Evolutionary conservation across 2,113 vertebrate species (phyloP).

Genomic region (Spilogale gracilis): DNA sequence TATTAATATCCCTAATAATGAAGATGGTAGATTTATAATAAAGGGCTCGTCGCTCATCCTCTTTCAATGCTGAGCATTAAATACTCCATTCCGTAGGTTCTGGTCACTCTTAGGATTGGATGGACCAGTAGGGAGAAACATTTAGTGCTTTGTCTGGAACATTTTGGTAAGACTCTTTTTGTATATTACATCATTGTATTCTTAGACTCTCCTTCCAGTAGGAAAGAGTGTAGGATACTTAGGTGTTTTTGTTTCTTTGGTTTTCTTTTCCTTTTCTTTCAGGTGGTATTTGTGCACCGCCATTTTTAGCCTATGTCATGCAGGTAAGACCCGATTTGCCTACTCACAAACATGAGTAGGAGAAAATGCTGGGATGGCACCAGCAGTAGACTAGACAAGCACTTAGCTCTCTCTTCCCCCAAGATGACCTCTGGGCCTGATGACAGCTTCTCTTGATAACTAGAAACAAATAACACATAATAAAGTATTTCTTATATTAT

Average conservation of each 20-base stretch:
- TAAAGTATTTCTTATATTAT: constrained; percentile 8
- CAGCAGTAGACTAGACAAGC: neutral
- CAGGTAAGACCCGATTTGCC: neutral
- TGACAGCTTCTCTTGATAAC: constrained; percentile 17
- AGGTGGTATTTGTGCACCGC: neutral
- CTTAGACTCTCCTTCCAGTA: neutral
- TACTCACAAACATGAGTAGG: neutral
- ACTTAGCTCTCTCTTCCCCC: neutral
- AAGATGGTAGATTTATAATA: neutral
- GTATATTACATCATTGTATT: neutral
- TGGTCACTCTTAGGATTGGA: neutral
- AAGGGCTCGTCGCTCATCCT: neutral
- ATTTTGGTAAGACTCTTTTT: constrained; percentile 14
- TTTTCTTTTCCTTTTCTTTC: neutral
- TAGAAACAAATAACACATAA: neutral
- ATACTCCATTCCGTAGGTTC: neutral
- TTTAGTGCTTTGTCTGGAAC: neutral
- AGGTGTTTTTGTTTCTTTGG: neutral
- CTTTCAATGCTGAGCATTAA: neutral
- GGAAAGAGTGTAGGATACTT: neutral
- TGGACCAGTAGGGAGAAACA: neutral
- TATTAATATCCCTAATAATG: neutral
- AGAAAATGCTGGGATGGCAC: neutral
- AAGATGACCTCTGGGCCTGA: neutral
- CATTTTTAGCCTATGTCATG: neutral